phyloP scores from a whole-genome alignment of 2,888 invertebrate species.

The Drosophila quinaria region DNA sequence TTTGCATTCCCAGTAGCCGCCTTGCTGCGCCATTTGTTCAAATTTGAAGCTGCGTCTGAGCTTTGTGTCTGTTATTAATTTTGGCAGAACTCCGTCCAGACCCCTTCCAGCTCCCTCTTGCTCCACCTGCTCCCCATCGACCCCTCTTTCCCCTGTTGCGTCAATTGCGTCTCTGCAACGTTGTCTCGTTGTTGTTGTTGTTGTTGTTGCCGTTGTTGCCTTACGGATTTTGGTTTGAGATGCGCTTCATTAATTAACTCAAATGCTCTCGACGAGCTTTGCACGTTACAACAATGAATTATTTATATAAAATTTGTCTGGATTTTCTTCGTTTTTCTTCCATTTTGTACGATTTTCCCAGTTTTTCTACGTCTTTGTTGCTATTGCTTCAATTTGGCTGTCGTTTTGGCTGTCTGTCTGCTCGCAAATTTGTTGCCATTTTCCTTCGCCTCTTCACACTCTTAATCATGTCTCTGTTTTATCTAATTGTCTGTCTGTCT shows the following conservation, averaged over 20 bases:
- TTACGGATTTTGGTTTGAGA: conserved; percentile 50
- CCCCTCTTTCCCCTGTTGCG: conserved; percentile 9
- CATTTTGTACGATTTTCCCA: conserved; percentile 3
- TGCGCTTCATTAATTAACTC: conserved; percentile 83
- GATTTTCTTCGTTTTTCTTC: conserved; percentile 42
- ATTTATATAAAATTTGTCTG: conserved; percentile 83
- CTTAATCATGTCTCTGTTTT: conserved; percentile 29
- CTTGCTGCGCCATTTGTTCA: conserved; percentile 66
- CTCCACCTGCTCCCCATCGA: not conserved
- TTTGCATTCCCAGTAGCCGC: conserved; percentile 12
- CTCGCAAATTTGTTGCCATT: conserved; percentile 55
- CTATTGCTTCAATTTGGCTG: conserved; percentile 24
- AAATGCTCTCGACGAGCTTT: conserved; percentile 80
- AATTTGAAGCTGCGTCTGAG: conserved; percentile 53
- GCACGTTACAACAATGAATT: conserved; percentile 84
- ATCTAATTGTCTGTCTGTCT: conserved; percentile 12
- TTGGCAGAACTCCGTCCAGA: conserved; percentile 54
- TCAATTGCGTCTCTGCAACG: conserved; percentile 70
- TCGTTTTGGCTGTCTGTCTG: conserved; percentile 36
- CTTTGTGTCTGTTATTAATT: conserved; percentile 76
- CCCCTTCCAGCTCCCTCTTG: not conserved
- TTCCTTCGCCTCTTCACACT: conserved; percentile 19
- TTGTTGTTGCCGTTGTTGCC: conserved; percentile 29
- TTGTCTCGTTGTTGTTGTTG: conserved; percentile 45
- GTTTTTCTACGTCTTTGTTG: conserved; percentile 47